phyloP scores from a whole-genome alignment of 2,888 invertebrate species.

The Drosophila pullipes region DNA sequence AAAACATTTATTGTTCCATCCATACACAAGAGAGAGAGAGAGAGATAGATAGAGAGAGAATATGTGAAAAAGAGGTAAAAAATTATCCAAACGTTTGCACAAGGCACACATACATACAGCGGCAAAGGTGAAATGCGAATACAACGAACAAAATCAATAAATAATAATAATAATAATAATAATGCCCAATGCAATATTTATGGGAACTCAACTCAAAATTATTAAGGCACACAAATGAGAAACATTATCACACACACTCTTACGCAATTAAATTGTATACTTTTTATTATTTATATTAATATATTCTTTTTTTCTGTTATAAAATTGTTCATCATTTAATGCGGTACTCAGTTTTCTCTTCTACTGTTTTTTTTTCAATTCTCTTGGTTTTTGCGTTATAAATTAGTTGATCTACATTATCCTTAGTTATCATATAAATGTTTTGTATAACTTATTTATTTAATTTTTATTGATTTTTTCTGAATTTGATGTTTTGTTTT shows the following conservation, averaged over 20 bases:
- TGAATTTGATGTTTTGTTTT: conserved; percentile 37
- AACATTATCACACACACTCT: conserved; percentile 47
- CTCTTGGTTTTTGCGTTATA: conserved; percentile 31
- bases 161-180: conserved; percentile 61
- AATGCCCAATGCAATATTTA: conserved; percentile 74
- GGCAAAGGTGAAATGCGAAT: conserved; percentile 54
- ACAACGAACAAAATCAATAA: conserved; percentile 72
- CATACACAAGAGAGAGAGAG: conserved; percentile 49
- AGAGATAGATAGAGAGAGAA: not conserved
- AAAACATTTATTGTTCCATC: conserved; percentile 63
- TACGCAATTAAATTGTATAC: conserved; percentile 70
- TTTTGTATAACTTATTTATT: conserved; percentile 68
- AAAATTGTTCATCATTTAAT: conserved; percentile 57
- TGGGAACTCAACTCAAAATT: conserved; percentile 67
- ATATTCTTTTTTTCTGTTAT: conserved; percentile 46
- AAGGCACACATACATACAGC: conserved; percentile 60
- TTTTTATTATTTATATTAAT: conserved; percentile 36
- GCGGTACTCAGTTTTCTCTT: conserved; percentile 35
- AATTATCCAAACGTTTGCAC: conserved; percentile 74
- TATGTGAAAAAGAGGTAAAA: conserved; percentile 32
- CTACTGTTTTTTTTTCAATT: conserved; percentile 8
- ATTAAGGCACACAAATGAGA: conserved; percentile 47
- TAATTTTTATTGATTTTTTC: conserved; percentile 26
- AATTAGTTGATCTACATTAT: conserved; percentile 68
- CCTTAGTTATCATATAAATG: conserved; percentile 75